Base-by-base conservation (phyloP, 35 echinoderm and acorn worm species). In the Eucidaris tribuloides region DNA sequence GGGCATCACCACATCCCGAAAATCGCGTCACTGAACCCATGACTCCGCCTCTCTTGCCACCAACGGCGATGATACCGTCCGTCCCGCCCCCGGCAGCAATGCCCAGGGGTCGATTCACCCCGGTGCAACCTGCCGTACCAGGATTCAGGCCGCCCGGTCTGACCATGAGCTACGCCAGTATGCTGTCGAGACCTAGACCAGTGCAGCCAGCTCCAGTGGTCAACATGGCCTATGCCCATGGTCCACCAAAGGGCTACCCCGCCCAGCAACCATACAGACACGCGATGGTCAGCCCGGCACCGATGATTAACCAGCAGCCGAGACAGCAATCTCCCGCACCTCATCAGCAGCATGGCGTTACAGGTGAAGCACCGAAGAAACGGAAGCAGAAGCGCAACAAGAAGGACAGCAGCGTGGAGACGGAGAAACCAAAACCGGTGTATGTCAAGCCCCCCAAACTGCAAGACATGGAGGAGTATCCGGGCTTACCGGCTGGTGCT, bases 381-480 rank as follows among this genome's bases (percentile, higher is more conserved):
- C 78, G 78, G 77, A 88, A 88, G 45, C 78, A 88, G 85, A 88
- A 88, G 22, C 76, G 78, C n/a, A n/a, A n/a, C n/a, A n/a, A n/a
- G 30, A 62, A 77, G 15, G 57, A 79, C 41, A 57, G 18, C 33
- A 38, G 64, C 38, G 57, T 46, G 20, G 58, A 65, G 58, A 17
- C 41, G 32, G 77, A 76, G 70, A 71, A 59, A 28, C 41, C 27
- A 31, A 79, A 43, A 32, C 65, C 43, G n/a, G 81, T 74, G 14
- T 15, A 31, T 20, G 29, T 62, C 54, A 63, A 65, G 34, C 88
- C 88, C 49, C 88, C 88, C 0, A 34, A 77, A 52, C 54, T 91
- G 20, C 80, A 58, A 29, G 94, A 97, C 57, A 81, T 60, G 28
- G 86, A 56, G 6, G 94, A 97, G 60, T 97, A 92, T 52, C 94